phyloP scores from a whole-genome alignment of 2,113 vertebrate species.

The Tyrannus savana region DNA sequence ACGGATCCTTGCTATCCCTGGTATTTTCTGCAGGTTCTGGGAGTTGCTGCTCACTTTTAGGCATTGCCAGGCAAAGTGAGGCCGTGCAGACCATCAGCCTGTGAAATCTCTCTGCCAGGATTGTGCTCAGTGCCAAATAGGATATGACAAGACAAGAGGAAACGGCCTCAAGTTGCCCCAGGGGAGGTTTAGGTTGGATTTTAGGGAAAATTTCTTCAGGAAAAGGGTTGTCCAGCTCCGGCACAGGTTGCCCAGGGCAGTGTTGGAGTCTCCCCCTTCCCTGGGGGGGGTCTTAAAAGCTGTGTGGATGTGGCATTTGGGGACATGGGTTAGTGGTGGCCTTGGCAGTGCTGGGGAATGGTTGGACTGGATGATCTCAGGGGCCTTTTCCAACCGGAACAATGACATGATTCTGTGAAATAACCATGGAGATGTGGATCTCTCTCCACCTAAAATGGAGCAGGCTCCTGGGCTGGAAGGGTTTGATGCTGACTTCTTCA shows the following conservation, averaged over 20 bases:
- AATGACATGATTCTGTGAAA: neutral
- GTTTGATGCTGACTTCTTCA: neutral
- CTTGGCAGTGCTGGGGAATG: neutral
- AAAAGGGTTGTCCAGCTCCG: neutral
- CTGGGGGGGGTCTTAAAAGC: neutral
- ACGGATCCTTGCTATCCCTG: accelerated
- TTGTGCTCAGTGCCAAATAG: neutral
- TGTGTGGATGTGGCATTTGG: neutral
- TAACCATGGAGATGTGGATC: neutral
- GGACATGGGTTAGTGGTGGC: neutral
- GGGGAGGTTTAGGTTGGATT: neutral
- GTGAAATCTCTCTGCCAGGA: neutral
- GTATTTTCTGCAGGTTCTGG: neutral
- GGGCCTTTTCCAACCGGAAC: neutral
- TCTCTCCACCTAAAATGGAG: neutral
- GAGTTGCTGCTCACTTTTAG: neutral
- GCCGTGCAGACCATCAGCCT: neutral
- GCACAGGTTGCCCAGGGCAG: neutral
- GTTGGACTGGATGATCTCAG: accelerated
- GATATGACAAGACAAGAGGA: neutral
- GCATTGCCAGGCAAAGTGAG: neutral
- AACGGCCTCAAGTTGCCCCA: neutral
- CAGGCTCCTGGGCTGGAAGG: neutral
- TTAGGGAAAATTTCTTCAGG: neutral
- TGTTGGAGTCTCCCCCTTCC: neutral